phyloP scores from a whole-genome alignment of 2,113 vertebrate species.

The Pygoscelis adeliae region DNA sequence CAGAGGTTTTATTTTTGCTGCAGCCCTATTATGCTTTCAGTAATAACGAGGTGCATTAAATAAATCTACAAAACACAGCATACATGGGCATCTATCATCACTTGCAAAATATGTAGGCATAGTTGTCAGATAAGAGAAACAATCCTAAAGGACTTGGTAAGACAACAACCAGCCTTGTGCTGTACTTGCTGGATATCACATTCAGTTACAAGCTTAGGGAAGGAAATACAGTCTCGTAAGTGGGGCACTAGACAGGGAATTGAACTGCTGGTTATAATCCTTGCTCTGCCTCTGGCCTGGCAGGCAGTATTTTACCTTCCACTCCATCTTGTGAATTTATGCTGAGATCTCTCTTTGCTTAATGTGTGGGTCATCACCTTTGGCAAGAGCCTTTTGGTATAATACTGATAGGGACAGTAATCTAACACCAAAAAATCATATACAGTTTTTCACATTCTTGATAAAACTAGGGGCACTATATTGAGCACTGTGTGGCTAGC shows the following conservation, averaged over 20 bases:
- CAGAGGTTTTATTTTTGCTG: conserved; percentile 8
- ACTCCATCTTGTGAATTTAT: not conserved
- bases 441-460: not conserved
- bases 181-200: not conserved
- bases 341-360: not conserved
- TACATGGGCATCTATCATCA: not conserved
- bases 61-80: not conserved
- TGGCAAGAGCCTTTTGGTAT: not conserved
- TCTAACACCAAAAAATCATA: not conserved
- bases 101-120: not conserved
- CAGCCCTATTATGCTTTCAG: not conserved
- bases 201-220: not conserved
- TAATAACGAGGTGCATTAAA: not conserved
- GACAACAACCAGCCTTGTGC: not conserved
- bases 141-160: not conserved
- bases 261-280: not conserved
- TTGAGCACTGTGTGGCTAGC: not conserved
- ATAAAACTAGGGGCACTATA: not conserved
- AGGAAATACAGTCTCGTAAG: not conserved
- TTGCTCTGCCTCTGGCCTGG: not conserved
- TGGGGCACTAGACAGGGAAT: not conserved
- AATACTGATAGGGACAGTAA: not conserved
- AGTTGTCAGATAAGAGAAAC: not conserved
- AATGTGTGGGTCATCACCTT: not conserved
- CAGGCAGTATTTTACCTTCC: not conserved